Evolutionary conservation across 1,140 invertebrate genomes (phyloP).

Genomic region (Eueides isabella): DNA sequence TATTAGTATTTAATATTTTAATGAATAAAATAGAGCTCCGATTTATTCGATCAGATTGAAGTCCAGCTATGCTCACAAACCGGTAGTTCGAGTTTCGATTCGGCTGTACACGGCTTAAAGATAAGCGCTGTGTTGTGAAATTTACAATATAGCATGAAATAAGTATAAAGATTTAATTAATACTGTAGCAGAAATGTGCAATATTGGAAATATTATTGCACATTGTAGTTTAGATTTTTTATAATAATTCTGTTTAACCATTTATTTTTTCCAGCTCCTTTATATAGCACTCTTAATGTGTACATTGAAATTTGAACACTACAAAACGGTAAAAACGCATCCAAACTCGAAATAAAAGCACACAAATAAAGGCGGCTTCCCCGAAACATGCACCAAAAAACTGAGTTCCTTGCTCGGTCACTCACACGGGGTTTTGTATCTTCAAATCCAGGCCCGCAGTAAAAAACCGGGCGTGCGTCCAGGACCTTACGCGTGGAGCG

Average conservation of each 20-base stretch:
- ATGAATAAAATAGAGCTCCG: conserved; percentile 18
- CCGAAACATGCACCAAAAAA: conserved; percentile 22
- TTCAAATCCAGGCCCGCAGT: conserved; percentile 30
- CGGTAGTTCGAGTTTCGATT: conserved; percentile 34
- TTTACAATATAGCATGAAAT: conserved; percentile 25
- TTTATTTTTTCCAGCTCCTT: background rate
- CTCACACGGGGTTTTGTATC: conserved; percentile 43
- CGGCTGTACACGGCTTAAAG: conserved; percentile 25
- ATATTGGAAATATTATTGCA: background rate
- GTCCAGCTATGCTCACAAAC: conserved; percentile 23
- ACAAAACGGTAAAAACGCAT: background rate
- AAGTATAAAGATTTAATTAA: conserved; percentile 20
- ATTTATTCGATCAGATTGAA: conserved; percentile 29
- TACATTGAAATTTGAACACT: background rate
- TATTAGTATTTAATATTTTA: conserved; percentile 3
- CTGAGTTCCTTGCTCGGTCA: conserved; percentile 39
- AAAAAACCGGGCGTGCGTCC: conserved; percentile 41
- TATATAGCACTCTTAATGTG: background rate
- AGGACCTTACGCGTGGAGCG: conserved; percentile 47
- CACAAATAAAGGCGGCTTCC: conserved; percentile 13
- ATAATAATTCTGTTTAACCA: background rate
- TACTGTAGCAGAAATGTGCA: background rate
- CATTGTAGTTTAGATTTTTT: background rate
- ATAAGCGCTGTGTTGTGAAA: conserved; percentile 26
- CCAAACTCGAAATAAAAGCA: conserved; percentile 15